Evolutionary conservation across 2,888 invertebrate genomes (phyloP).

Genomic region (Cerastis rubricosa): DNA sequence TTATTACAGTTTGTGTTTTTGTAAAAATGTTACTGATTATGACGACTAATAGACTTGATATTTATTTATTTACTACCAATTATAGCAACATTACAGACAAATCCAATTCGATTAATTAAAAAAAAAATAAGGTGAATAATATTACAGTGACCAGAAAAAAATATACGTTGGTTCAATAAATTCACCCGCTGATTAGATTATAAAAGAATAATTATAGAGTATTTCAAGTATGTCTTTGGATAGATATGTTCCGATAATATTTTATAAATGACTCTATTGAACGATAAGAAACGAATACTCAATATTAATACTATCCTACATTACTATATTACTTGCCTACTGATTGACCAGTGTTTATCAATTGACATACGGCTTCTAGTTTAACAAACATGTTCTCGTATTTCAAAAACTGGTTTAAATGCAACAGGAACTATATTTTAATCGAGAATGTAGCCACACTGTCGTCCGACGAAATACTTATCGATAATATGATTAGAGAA

Average conservation of each 20-base stretch:
- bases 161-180: not conserved
- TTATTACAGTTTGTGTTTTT: slow-evolving; percentile 27
- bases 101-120: too few relatives aligned
- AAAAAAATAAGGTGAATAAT: too few relatives aligned
- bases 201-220: too few relatives aligned
- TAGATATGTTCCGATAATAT: not conserved
- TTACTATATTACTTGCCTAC: not conserved
- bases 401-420: not conserved
- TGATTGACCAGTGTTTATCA: too few relatives aligned
- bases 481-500: not conserved
- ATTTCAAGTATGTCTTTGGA: too few relatives aligned
- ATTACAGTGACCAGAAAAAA: too few relatives aligned
- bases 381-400: slow-evolving; percentile 13
- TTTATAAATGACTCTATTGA: not conserved
- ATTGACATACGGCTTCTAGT: too few relatives aligned
- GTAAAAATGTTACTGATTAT: too few relatives aligned
- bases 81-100: too few relatives aligned
- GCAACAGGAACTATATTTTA: not conserved
- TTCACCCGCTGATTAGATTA: not conserved
- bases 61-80: too few relatives aligned
- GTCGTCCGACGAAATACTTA: not conserved
- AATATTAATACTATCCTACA: too few relatives aligned
- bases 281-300: not conserved
- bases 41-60: too few relatives aligned
- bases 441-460: not conserved